These are phyloP conservation scores for Urocitellus parryii DNA, from an alignment of 2,113 vertebrate species.

Conservation along the genomic window DNA sequence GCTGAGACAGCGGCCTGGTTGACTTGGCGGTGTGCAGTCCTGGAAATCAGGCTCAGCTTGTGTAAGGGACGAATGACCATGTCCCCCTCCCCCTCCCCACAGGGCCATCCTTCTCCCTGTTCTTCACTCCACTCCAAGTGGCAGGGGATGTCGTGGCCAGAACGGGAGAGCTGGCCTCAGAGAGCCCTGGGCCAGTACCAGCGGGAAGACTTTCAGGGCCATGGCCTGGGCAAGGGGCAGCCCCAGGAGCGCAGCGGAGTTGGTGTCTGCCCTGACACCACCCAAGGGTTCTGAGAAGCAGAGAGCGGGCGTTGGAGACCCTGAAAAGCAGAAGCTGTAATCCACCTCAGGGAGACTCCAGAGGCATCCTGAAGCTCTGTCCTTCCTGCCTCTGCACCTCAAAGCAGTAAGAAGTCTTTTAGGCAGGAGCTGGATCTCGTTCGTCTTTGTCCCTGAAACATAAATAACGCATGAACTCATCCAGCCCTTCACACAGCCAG, in stretches of 20 bases:
- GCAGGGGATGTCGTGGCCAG: not conserved
- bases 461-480: not conserved
- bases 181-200: not conserved
- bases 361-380: not conserved
- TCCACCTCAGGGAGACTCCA: not conserved
- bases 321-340: rapidly evolving
- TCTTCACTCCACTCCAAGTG: not conserved
- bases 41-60: constrained; percentile 45
- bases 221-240: not conserved
- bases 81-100: not conserved
- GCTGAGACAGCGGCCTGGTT: not conserved
- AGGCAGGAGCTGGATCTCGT: not conserved
- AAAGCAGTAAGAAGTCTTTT: not conserved
- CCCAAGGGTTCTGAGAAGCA: rapidly evolving
- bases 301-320: rapidly evolving
- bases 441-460: not conserved
- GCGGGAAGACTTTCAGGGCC: not conserved
- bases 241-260: not conserved
- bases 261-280: not conserved
- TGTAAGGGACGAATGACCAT: not conserved
- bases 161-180: rapidly evolving
- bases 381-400: not conserved
- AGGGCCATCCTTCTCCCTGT: not conserved
- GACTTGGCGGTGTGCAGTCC: not conserved
- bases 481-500: rapidly evolving